Evolutionary conservation across 2,888 invertebrate genomes (phyloP).

Genomic region (Pilophorus perplexus): DNA sequence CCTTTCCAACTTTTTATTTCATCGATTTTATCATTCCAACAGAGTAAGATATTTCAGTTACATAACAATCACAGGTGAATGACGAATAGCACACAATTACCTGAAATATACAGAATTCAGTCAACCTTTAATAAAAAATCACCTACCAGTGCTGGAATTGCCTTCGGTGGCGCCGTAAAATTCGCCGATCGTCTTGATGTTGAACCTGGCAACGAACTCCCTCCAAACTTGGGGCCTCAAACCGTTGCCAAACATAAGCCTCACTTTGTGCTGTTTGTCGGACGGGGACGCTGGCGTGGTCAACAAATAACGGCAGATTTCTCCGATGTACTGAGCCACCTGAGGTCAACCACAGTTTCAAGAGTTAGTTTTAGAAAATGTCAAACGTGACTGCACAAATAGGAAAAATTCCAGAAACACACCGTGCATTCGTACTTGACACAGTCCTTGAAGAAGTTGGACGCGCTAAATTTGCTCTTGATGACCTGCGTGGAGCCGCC

Average conservation of each 20-base stretch:
- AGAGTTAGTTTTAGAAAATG: too few relatives aligned
- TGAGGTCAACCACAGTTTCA: slow-evolving; percentile 53
- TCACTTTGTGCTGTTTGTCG: slow-evolving; percentile 65
- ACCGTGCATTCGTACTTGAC: slow-evolving; percentile 56
- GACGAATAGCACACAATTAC: too few relatives aligned
- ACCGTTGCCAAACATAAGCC: slow-evolving; percentile 92
- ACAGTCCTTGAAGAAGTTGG: slow-evolving; percentile 56
- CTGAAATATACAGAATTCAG: too few relatives aligned
- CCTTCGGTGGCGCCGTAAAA: slow-evolving; percentile 97
- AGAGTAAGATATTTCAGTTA: too few relatives aligned
- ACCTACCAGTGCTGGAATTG: slow-evolving; percentile 82
- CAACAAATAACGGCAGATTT: slow-evolving; percentile 81
- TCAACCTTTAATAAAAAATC: too few relatives aligned
- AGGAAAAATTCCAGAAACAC: too few relatives aligned
- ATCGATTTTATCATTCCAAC: too few relatives aligned
- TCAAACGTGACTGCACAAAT: too few relatives aligned
- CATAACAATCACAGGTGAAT: too few relatives aligned
- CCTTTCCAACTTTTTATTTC: too few relatives aligned
- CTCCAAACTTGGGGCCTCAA: slow-evolving; percentile 91
- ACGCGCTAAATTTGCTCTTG: slow-evolving; percentile 54
- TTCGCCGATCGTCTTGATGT: slow-evolving; percentile 79
- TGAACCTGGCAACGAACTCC: slow-evolving; percentile 75
- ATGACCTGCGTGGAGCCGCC: slow-evolving; percentile 54
- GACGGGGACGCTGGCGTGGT: slow-evolving; percentile 64
- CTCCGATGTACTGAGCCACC: slow-evolving; percentile 86